These are phyloP conservation scores for Xyrauchen texanus DNA, from an alignment of 2,113 vertebrate species.

Conservation along the genomic window DNA sequence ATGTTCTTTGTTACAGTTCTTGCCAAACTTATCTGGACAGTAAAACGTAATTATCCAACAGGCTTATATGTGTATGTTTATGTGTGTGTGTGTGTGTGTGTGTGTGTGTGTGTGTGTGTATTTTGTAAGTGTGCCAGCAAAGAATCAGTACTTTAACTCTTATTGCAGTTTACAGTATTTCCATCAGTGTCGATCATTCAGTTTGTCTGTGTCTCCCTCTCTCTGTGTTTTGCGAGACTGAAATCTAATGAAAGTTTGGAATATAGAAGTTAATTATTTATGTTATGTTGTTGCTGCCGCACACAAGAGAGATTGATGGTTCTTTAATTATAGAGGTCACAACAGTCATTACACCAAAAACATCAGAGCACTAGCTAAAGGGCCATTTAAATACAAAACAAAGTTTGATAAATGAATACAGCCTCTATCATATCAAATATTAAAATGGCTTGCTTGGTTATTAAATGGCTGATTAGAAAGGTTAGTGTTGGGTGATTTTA, in stretches of 20 bases:
- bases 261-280: slow-evolving; percentile 38
- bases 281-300: not conserved
- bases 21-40: no score
- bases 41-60: not conserved
- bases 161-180: not conserved
- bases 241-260: slow-evolving; percentile 36
- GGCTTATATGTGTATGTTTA: not conserved
- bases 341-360: slow-evolving; percentile 36
- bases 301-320: slow-evolving; percentile 23
- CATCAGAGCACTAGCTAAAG: slow-evolving; percentile 1
- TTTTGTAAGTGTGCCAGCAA: not conserved
- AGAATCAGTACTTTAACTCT: not conserved
- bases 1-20: slow-evolving; percentile 2
- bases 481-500: not conserved
- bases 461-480: not conserved
- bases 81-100: not conserved
- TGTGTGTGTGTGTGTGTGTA: not conserved
- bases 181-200: not conserved
- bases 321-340: slow-evolving; percentile 10
- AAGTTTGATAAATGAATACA: slow-evolving; percentile 13
- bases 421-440: slow-evolving; percentile 33
- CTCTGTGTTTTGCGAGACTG: slow-evolving; percentile 5
- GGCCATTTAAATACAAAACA: slow-evolving; percentile 10
- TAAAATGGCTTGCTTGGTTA: slow-evolving; percentile 24
- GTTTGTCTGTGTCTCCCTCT: not conserved